Evolutionary conservation across 2,797 vertebrate species (phyloP).

Genomic region (Siniperca scherzeri): DNA sequence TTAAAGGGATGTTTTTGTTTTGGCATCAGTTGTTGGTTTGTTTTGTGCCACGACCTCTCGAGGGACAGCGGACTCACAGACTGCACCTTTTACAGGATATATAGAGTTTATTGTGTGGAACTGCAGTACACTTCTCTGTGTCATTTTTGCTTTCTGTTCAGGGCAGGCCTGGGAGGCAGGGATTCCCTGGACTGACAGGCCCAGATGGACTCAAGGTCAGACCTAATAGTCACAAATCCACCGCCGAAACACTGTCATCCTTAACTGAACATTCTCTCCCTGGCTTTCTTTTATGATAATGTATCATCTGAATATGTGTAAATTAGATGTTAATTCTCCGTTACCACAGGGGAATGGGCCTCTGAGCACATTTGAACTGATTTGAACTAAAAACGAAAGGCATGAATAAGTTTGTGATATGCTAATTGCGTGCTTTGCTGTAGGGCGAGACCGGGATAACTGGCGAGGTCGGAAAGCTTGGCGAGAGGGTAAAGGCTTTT

Average conservation of each 20-base stretch:
- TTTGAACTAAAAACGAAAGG: conserved; percentile 63
- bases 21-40: conserved; percentile 43
- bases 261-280: conserved; percentile 63
- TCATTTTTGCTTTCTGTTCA: conserved; percentile 86
- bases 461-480: conserved; percentile 92
- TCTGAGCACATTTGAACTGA: conserved; percentile 64
- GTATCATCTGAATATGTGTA: conserved; percentile 62
- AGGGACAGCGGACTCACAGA: conserved; percentile 24
- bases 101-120: conserved; percentile 33
- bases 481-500: conserved; percentile 92
- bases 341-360: conserved; percentile 56
- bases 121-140: conserved; percentile 69
- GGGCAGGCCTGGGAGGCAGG: conserved; percentile 94
- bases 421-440: conserved; percentile 79
- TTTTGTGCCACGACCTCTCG: conserved; percentile 36
- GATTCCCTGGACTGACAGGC: conserved; percentile 92
- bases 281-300: conserved; percentile 66
- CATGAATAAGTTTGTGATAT: conserved; percentile 75
- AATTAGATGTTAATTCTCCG: conserved; percentile 76
- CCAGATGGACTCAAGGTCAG: conserved; percentile 93
- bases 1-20: conserved; percentile 56
- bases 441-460: conserved; percentile 93
- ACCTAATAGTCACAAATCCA: conserved; percentile 42
- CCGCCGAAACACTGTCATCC: conserved; percentile 52
- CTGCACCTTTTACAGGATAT: conserved; percentile 34